A percentile compares a stretch with the other conserved stretches of the same genome.
These are phyloP conservation scores for Barbus barbus DNA, from an alignment of 2,113 vertebrate genomes.

Conservation along the genomic window DNA sequence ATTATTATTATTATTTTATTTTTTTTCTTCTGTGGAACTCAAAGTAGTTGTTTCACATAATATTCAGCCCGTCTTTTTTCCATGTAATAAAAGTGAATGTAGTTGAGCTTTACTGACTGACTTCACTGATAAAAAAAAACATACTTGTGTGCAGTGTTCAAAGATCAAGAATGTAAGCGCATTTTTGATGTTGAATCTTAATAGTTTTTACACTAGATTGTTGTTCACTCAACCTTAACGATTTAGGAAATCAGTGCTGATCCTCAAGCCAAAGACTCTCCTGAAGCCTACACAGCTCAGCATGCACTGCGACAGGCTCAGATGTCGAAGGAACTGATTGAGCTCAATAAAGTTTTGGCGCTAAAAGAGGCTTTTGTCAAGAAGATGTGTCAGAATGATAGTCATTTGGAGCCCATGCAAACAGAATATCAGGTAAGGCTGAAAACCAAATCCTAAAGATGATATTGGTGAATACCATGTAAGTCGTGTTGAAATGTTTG, in stretches of 20 bases:
- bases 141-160: too few species aligned
- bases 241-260: constrained; percentile 54
- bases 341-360: constrained; percentile 87
- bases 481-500: not conserved
- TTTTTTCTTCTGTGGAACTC: not conserved
- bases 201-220: not conserved
- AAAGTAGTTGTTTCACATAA: not conserved
- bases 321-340: constrained; percentile 91
- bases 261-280: constrained; percentile 72
- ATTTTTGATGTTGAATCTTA: not conserved
- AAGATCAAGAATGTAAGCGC: not conserved
- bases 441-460: not conserved
- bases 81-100: not conserved
- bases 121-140: too few species aligned
- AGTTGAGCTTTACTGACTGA: not conserved
- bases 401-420: constrained; percentile 86
- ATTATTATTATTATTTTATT: too few species aligned
- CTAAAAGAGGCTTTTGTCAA: constrained; percentile 89
- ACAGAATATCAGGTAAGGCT: constrained; percentile 82
- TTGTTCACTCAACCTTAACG: not conserved
- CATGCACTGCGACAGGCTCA: constrained; percentile 93
- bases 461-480: not conserved
- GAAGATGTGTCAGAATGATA: constrained; percentile 86
- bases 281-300: constrained; percentile 78
- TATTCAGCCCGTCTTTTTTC: not conserved